A percentile compares a stretch with the other conserved stretches of the same genome.
Evolutionary conservation across 2,797 vertebrate genomes (phyloP).

Genomic region (Esox lucius): DNA sequence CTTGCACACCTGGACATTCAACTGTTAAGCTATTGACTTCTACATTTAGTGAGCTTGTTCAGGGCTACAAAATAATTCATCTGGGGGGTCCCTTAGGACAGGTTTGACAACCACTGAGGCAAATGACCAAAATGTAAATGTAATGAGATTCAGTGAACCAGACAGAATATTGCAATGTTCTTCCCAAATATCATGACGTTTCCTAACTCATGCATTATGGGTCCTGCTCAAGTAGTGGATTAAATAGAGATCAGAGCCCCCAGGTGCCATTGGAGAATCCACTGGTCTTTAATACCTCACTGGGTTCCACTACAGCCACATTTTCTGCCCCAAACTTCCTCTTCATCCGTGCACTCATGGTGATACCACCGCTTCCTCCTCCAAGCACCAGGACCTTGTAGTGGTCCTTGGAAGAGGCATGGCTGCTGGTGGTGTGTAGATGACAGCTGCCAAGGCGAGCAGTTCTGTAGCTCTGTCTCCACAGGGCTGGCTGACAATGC

Average conservation of each 20-base stretch:
- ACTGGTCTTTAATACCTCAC: slow-evolving; percentile 69
- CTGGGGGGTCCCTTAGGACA: no score
- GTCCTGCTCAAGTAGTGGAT: background rate
- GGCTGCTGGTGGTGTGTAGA: slow-evolving; percentile 76
- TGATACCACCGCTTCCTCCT: slow-evolving; percentile 87
- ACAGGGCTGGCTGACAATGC: slow-evolving; percentile 26
- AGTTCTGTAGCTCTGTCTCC: slow-evolving; percentile 42
- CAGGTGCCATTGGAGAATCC: background rate
- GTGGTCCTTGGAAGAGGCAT: slow-evolving; percentile 75
- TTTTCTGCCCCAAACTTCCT: slow-evolving; percentile 86
- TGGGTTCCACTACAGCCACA: slow-evolving; percentile 92
- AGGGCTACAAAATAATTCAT: no score
- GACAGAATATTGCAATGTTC: background rate
- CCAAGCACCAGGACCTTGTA: slow-evolving; percentile 91
- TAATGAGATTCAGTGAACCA: background rate
- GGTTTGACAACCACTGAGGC: no score
- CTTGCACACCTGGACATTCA: no score
- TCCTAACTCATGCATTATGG: background rate
- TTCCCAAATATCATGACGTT: background rate
- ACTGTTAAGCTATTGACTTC: no score
- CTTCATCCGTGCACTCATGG: slow-evolving; percentile 93
- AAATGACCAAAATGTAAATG: no score
- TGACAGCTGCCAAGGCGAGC: slow-evolving; percentile 32
- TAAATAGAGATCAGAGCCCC: background rate
- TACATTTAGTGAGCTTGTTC: no score